phyloP scores from a whole-genome alignment of 2,797 vertebrate genomes.

The Lithobates pipiens region DNA sequence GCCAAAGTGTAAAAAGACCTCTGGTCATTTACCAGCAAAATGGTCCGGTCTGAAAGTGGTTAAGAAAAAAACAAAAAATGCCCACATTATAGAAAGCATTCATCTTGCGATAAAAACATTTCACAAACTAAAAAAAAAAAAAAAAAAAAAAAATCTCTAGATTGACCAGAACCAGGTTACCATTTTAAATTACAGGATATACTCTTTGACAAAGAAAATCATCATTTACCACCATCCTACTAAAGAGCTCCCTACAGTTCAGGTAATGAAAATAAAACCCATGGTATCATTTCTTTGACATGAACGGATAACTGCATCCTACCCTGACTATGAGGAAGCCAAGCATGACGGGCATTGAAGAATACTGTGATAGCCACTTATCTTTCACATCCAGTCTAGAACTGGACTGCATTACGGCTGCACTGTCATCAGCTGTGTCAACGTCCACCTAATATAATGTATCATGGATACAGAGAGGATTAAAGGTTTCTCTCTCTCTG shows the following conservation, averaged over 20 bases:
- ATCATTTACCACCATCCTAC: constrained; percentile 29
- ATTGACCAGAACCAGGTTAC: too few species aligned
- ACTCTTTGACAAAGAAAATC: constrained; percentile 1
- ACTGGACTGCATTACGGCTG: constrained; percentile 25
- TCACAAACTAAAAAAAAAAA: too few species aligned
- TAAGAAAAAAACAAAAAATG: too few species aligned
- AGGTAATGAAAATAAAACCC: constrained; percentile 54
- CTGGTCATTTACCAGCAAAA: too few species aligned
- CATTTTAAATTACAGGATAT: too few species aligned
- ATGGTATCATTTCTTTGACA: constrained; percentile 39
- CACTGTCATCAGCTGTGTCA: constrained; percentile 47
- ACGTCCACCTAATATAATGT: constrained; percentile 27
- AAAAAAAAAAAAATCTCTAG: too few species aligned
- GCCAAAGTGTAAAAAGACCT: too few species aligned
- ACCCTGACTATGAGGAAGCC: constrained; percentile 43
- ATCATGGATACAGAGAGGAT: constrained; percentile 37
- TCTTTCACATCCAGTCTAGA: constrained; percentile 46
- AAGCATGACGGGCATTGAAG: constrained; percentile 44
- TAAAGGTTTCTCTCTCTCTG: constrained; percentile 14
- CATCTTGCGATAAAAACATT: too few species aligned
- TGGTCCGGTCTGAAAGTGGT: too few species aligned
- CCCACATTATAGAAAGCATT: too few species aligned
- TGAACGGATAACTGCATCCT: constrained; percentile 39
- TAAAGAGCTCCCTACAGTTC: constrained; percentile 39
- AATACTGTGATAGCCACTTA: constrained; percentile 43